phyloP scores from a whole-genome alignment of 2,113 vertebrate genomes.

The Copsychus sechellarum region DNA sequence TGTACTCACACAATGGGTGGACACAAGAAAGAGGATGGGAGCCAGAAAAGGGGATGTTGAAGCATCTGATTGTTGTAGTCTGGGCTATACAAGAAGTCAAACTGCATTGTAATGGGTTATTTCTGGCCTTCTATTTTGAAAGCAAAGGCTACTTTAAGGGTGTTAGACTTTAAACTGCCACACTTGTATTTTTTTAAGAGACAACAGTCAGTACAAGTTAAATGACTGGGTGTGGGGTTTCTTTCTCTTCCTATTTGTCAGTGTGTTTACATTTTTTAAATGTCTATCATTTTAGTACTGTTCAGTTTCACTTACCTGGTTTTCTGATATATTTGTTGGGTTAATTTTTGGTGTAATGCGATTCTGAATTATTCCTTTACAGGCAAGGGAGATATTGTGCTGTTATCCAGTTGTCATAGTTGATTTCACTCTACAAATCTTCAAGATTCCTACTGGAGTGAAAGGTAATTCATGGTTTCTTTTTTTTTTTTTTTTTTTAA shows the following conservation, averaged over 20 bases:
- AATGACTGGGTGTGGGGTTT: background rate
- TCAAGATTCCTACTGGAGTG: background rate
- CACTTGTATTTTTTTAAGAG: background rate
- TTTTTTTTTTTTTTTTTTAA: background rate
- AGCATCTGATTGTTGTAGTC: background rate
- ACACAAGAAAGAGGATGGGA: background rate
- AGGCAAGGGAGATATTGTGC: background rate
- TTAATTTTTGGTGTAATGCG: background rate
- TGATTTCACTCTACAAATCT: background rate
- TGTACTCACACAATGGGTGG: background rate
- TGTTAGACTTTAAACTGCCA: background rate
- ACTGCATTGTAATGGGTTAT: background rate
- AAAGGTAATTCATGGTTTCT: background rate
- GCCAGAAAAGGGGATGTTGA: background rate
- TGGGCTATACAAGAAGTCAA: background rate
- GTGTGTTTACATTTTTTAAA: background rate
- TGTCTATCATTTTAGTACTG: background rate
- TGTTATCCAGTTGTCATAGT: background rate
- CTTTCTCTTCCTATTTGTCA: background rate
- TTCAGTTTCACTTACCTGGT: background rate
- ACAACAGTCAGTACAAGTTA: background rate
- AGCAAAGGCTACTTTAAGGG: background rate
- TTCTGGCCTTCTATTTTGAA: background rate
- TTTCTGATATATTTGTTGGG: background rate
- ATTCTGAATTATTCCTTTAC: background rate